Conservation (phyloP, 2,888 invertebrate genomes). For the Adela reaumurella region DNA sequence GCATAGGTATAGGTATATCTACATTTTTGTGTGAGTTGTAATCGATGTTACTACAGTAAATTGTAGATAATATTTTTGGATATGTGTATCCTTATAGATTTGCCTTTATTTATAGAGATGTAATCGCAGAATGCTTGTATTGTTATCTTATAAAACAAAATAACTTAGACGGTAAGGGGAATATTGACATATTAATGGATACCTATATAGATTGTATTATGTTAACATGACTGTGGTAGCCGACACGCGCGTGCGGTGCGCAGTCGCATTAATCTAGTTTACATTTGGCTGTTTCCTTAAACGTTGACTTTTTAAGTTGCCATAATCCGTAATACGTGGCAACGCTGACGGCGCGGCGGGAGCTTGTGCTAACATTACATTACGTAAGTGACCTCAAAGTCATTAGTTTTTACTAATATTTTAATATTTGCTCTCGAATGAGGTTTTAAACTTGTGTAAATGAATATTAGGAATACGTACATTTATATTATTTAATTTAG, state of each 20-base stretch:
- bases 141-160: not conserved
- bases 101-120: not conserved
- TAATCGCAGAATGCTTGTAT: not conserved
- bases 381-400: slow-evolving; percentile 27
- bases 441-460: not conserved
- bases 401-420: slow-evolving; percentile 46
- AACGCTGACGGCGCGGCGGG: not conserved
- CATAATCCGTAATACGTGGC: not conserved
- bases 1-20: no score
- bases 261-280: not conserved
- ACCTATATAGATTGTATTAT: slow-evolving; percentile 41
- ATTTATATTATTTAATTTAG: not conserved
- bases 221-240: not conserved
- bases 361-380: not conserved
- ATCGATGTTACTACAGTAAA: not conserved
- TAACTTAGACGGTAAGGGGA: slow-evolving; percentile 44
- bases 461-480: not conserved
- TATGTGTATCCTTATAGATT: not conserved
- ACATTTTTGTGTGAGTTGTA: not conserved
- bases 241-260: no score
- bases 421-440: not conserved
- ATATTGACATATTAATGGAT: slow-evolving; percentile 46
- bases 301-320: not conserved
- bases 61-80: not conserved
- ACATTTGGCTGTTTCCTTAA: not conserved